phyloP scores from a whole-genome alignment of 2,888 invertebrate genomes.

The Macrophya annulata region DNA sequence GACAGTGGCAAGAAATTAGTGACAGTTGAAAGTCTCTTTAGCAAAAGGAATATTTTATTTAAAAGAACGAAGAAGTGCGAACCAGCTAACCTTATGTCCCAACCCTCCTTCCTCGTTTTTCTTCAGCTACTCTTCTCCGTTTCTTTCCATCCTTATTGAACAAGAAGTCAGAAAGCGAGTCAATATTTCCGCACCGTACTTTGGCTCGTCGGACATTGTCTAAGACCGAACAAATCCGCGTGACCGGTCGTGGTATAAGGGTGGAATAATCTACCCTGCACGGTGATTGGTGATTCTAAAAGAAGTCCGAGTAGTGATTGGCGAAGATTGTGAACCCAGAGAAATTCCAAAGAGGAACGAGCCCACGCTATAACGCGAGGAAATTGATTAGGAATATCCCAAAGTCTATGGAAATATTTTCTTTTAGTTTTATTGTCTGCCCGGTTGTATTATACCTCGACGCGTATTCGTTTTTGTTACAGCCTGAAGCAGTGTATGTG shows the following conservation, averaged over 20 bases:
- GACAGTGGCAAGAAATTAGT: conserved; percentile 19
- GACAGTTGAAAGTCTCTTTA: conserved; percentile 17
- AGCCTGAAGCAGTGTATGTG: not conserved
- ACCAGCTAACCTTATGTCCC: not conserved
- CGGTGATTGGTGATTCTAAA: conserved; percentile 49
- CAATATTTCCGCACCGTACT: conserved; percentile 59
- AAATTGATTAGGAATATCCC: conserved; percentile 61
- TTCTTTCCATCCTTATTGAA: not conserved
- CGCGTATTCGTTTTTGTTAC: not conserved
- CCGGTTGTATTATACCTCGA: not conserved
- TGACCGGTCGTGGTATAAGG: conserved; percentile 55
- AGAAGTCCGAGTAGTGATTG: conserved; percentile 57
- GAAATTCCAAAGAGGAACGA: conserved; percentile 25
- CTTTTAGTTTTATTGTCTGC: not conserved
- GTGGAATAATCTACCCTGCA: conserved; percentile 27
- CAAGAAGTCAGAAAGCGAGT: conserved; percentile 29
- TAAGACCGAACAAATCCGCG: conserved; percentile 53
- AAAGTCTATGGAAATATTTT: conserved; percentile 8
- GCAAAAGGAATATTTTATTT: conserved; percentile 45
- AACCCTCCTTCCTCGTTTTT: not conserved
- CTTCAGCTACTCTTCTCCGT: not conserved
- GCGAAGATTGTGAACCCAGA: not conserved
- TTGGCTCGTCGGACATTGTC: conserved; percentile 54
- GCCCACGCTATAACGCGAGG: conserved; percentile 62
- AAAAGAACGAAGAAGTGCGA: not conserved